These are phyloP conservation scores for Tricholauxania praeusta DNA, from an alignment of 2,888 invertebrate genomes.

Conservation along the genomic window DNA sequence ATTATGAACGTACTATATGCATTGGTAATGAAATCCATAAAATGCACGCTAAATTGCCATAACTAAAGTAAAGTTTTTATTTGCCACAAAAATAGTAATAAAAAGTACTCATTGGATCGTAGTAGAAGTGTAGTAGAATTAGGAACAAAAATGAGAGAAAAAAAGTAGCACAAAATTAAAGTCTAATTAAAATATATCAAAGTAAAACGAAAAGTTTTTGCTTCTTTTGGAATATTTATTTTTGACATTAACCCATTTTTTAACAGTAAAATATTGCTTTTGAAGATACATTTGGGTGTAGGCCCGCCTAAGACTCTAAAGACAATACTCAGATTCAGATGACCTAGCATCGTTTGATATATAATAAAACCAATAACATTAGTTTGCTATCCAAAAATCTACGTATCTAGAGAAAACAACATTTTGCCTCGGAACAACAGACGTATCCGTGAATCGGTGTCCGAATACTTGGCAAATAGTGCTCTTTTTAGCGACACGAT, in stretches of 20 bases:
- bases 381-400: too few relatives aligned
- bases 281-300: too few relatives aligned
- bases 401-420: too few relatives aligned
- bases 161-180: slow-evolving; percentile 5
- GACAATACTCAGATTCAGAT: too few relatives aligned
- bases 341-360: too few relatives aligned
- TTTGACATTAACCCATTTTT: not conserved
- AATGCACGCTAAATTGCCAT: not conserved
- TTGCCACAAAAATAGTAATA: slow-evolving; percentile 18
- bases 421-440: too few relatives aligned
- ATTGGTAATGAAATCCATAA: slow-evolving; percentile 22
- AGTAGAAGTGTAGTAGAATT: not conserved
- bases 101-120: not conserved
- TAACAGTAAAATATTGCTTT: too few relatives aligned
- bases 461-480: too few relatives aligned
- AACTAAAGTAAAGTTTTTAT: slow-evolving; percentile 27
- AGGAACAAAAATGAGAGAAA: not conserved
- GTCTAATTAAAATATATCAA: not conserved
- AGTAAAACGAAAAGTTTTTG: not conserved
- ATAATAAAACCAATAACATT: too few relatives aligned
- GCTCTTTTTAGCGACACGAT: too few relatives aligned
- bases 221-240: not conserved
- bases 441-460: too few relatives aligned
- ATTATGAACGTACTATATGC: slow-evolving; percentile 1
- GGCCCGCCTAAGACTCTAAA: too few relatives aligned